Base-by-base conservation (phyloP, 2,888 invertebrate genomes). In the Tenthredo notha region DNA sequence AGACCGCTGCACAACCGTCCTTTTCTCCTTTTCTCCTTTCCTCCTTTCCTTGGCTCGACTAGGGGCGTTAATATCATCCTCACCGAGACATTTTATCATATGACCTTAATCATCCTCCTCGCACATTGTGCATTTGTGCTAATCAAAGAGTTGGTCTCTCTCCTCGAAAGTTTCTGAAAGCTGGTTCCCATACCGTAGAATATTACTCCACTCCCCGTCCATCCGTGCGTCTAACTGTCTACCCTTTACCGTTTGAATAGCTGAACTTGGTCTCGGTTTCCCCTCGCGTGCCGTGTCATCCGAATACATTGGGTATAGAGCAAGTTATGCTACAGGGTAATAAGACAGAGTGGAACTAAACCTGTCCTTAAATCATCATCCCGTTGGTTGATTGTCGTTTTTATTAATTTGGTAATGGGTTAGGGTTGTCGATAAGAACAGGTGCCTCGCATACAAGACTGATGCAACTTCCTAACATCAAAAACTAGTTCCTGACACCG, bases 311-410 rank as follows among this genome's bases (percentile, higher is more conserved):
- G 3, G 67, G 12, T 70, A 25, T 70, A 18, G 7, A 70, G 6
- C 6, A 18, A 33, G 33, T 29, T 7, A 29, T 70, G 7, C 47
- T 12, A 12, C 21, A 5, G 9, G 40, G 72, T 43, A 21, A 18
- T 9, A 12, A 21, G 43, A 72, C 21, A 43, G 47, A 21, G 21
- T 74, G 74, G 74, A 47, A 74, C 47, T 25, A 25, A 74, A 25
- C 74, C 43, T n/a, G 74, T 40, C 43, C 43, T 25, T 72, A 72
- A 72, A 72, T 72, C 72, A 72, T 72, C 40, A 10, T n/a, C 1
- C 37, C 25, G 15, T 72, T 33, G 72, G 15, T 10, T 21, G 72
- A 72, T 72, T 72, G 65, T 72, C 40, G 43, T 43, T 74, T 74
- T 74, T 40, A 74, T 74, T 43, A 21, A 74, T 40, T 47, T 74